Conservation (phyloP, 2,888 invertebrate species). For the Drosophila fulvimacula region DNA sequence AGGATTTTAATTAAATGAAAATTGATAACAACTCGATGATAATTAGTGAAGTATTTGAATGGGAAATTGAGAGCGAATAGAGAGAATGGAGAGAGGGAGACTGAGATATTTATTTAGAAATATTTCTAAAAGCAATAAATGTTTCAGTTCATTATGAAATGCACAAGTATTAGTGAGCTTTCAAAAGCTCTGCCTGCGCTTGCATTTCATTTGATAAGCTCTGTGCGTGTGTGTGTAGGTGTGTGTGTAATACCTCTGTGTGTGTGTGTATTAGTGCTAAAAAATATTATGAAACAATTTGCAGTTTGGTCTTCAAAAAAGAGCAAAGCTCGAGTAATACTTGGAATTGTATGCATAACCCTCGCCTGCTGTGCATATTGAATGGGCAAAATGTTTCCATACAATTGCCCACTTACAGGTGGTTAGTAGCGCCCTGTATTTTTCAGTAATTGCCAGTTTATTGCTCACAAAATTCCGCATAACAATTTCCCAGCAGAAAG, state of each 20-base stretch:
- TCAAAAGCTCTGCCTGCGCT: not conserved
- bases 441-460: conserved; percentile 47
- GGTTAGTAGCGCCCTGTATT: conserved; percentile 13
- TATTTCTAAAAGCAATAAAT: not conserved
- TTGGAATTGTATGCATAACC: conserved; percentile 32
- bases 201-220: not conserved
- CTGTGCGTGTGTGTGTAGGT: not conserved
- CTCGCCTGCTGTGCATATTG: conserved; percentile 32
- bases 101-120: not conserved
- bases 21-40: conserved; percentile 24
- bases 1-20: conserved; percentile 57
- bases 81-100: no score
- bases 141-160: conserved; percentile 5
- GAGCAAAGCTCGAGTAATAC: conserved; percentile 5
- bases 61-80: not conserved
- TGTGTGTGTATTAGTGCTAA: no score
- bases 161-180: conserved; percentile 6
- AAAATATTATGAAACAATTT: not conserved
- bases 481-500: conserved; percentile 16
- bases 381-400: conserved; percentile 34
- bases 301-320: not conserved
- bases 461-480: conserved; percentile 17
- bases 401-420: conserved; percentile 43
- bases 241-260: not conserved
- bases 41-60: not conserved